A percentile compares a stretch with the other conserved stretches of the same genome.
These are phyloP conservation scores for Styela plicata DNA, from an alignment of 23 tunicate species.

Conservation along the genomic window DNA sequence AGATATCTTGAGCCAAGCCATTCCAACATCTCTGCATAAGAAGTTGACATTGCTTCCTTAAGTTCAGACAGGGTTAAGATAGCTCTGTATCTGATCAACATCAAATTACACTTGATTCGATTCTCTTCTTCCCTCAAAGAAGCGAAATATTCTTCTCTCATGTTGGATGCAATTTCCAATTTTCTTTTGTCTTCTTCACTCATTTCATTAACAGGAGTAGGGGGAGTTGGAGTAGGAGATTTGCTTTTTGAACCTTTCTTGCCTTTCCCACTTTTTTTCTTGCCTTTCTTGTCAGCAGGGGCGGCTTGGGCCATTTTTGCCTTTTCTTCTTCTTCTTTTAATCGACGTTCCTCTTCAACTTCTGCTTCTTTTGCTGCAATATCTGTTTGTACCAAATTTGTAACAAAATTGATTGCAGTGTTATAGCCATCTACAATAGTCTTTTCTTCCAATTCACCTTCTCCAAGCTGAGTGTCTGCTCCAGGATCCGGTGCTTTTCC, in stretches of 20 bases:
- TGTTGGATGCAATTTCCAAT: conserved; percentile 37
- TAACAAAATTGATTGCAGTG: conserved; percentile 43
- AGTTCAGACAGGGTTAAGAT: conserved; percentile 42
- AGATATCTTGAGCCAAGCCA: conserved; percentile 73
- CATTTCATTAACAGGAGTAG: conserved; percentile 58
- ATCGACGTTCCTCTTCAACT: conserved; percentile 71
- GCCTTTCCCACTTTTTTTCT: conserved; percentile 20
- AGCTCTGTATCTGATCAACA: conserved; percentile 60
- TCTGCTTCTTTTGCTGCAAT: conserved; percentile 75
- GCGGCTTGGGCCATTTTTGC: conserved; percentile 52
- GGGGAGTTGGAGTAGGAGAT: conserved; percentile 70
- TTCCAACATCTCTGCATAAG: conserved; percentile 70
- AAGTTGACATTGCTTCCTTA: conserved; percentile 36
- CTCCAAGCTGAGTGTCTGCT: conserved; percentile 48
- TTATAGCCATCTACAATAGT: conserved; percentile 66
- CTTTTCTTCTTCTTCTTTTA: conserved; percentile 78
- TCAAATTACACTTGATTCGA: conserved; percentile 48
- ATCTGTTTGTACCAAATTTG: conserved; percentile 41
- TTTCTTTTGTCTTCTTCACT: conserved; percentile 74
- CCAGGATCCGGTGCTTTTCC: conserved; percentile 61
- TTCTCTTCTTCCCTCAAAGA: conserved; percentile 69
- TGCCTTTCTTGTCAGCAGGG: conserved; percentile 49
- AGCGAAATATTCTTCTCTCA: conserved; percentile 78
- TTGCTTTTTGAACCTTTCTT: conserved; percentile 55
- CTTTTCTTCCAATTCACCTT: conserved; percentile 76